phyloP scores from a whole-genome alignment of 2,888 invertebrate genomes.

The Argynnis bischoffii region DNA sequence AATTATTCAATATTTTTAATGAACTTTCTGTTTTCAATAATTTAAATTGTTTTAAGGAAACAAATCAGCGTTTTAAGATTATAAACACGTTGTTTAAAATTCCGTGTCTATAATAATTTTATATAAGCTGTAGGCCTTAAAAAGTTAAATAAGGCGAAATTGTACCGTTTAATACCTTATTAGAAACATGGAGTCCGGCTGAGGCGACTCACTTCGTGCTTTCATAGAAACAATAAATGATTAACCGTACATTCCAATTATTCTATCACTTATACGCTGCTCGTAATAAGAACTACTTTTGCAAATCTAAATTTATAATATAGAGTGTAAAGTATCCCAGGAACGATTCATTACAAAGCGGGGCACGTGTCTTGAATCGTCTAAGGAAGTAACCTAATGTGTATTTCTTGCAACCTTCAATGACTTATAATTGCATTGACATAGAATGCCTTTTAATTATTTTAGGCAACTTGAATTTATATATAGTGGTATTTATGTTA shows the following conservation, averaged over 20 bases:
- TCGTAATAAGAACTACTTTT: constrained; percentile 4
- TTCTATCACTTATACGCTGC: background rate
- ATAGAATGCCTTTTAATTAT: background rate
- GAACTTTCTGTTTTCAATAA: too few species aligned
- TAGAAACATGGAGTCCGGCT: constrained; percentile 22
- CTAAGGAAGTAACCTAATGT: constrained; percentile 31
- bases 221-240: constrained; percentile 27
- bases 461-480: too few species aligned
- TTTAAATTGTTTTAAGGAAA: too few species aligned
- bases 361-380: constrained; percentile 33
- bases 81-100: too few species aligned
- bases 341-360: constrained; percentile 38
- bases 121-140: too few species aligned
- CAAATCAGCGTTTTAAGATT: too few species aligned
- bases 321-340: constrained; percentile 21
- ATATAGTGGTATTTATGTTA: too few species aligned
- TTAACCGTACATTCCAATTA: constrained; percentile 1
- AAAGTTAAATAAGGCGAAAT: constrained; percentile 26
- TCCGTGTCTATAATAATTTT: too few species aligned
- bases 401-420: constrained; percentile 22
- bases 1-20: too few species aligned
- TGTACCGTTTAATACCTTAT: constrained; percentile 22
- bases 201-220: constrained; percentile 11
- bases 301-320: background rate
- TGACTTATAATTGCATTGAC: background rate